Conservation (phyloP, 2,888 invertebrate genomes). For the Apamea anceps region DNA sequence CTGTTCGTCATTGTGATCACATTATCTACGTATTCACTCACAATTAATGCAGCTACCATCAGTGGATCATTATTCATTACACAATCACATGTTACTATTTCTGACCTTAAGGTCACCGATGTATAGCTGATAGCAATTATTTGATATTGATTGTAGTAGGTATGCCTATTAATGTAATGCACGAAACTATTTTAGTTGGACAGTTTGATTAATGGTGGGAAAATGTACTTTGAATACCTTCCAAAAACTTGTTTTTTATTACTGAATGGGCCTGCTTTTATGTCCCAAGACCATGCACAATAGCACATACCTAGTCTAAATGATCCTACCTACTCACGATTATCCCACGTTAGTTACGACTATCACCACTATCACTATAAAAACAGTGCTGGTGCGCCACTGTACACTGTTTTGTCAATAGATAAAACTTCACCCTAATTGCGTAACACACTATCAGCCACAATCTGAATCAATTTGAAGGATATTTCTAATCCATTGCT, state of each 20-base stretch:
- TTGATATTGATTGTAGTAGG: conserved; percentile 13
- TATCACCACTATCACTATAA: neutral
- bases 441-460: neutral
- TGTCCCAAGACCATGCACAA: neutral
- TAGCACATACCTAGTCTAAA: neutral
- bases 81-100: conserved; percentile 12
- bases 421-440: neutral
- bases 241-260: neutral
- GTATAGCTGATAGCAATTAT: conserved; percentile 10
- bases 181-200: neutral
- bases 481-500: neutral
- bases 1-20: neutral
- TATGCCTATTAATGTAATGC: conserved; percentile 23
- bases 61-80: conserved; percentile 28
- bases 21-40: conserved; percentile 6
- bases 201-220: conserved; percentile 19
- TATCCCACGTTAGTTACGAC: neutral
- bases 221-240: neutral
- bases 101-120: conserved; percentile 40
- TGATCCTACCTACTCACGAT: neutral
- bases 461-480: neutral
- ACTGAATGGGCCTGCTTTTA: neutral
- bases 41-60: conserved; percentile 5
- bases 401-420: neutral
- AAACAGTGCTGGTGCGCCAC: neutral